Evolutionary conservation across 2,888 invertebrate species (phyloP).

Genomic region (Tenthredo distinguenda): DNA sequence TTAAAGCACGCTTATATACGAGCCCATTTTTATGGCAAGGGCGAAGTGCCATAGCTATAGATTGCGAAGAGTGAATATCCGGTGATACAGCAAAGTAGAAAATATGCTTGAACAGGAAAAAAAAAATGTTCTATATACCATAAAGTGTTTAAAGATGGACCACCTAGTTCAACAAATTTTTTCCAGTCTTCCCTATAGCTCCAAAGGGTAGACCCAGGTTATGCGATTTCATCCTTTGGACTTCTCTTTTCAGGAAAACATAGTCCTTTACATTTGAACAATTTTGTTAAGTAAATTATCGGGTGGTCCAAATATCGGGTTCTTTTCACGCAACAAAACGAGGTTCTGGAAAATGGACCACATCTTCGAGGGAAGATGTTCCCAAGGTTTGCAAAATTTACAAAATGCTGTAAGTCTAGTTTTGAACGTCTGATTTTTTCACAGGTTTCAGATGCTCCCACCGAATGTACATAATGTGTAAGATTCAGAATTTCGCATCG

Average conservation of each 20-base stretch:
- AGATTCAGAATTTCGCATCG: not conserved
- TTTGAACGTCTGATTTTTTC: not conserved
- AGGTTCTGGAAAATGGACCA: too few species aligned
- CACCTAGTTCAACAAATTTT: not conserved
- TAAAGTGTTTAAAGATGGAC: not conserved
- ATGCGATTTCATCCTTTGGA: not conserved
- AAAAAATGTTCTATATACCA: not conserved
- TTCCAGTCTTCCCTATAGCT: too few species aligned
- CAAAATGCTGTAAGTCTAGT: not conserved
- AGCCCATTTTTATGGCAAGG: constrained; percentile 10
- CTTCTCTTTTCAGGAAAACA: not conserved
- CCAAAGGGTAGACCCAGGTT: not conserved
- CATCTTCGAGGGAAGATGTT: too few species aligned
- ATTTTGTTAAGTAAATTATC: not conserved
- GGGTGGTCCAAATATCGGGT: too few species aligned
- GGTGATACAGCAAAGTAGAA: constrained; percentile 33
- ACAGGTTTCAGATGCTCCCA: not conserved
- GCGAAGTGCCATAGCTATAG: constrained; percentile 7
- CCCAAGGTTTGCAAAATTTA: not conserved
- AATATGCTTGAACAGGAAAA: constrained; percentile 38
- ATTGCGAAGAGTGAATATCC: not conserved
- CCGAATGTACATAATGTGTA: not conserved
- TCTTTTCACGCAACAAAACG: too few species aligned
- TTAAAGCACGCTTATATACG: constrained; percentile 9
- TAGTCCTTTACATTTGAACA: not conserved